Evolutionary conservation across 2,797 vertebrate genomes (phyloP), one percentile per base, ranked within the genome.

Genomic region (Aeoliscus strigatus): DNA sequence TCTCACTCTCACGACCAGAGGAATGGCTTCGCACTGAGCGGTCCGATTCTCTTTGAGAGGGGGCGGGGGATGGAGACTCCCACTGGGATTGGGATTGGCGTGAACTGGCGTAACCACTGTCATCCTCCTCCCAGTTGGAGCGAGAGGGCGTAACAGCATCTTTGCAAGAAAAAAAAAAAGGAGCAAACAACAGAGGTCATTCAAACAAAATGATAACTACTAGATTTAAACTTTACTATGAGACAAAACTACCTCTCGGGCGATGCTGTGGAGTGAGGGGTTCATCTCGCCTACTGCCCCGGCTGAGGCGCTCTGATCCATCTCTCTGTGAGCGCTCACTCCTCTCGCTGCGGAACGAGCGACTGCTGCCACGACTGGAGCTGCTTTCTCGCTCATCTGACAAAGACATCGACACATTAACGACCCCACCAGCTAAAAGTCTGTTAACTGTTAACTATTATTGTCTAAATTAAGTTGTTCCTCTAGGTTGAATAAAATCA

Each of bases 91-190:
- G 94, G 0, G 95, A 97, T 53, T 90, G 92, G 10, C 88, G 87
- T 2, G 87, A 77, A 15, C 80, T 89, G 36, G 73, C 67, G 61
- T 61, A 93, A 25, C 92, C 86, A 6, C 89, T 82, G 36, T 99
- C 96, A 9, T 99, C 96, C 46, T 98, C 96, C 25, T 99, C 96
- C 96, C 96, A 99, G 70, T 93, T 88, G 8, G 96, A 96, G 46
- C 91, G 90, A 1, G 96, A 99, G 0, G 96, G 96, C 0, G 95
- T 98, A 23, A 88, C 86, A 47, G 90, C 87, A 70, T 96, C 96
- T 99, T 53, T 15, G 23, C 11, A 3, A 8, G 29, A 40, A 3
- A 9, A 3, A 9, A 34, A 37, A 33, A 11, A 23, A 44, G 8
- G 5, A 14, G 13, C 26, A 1, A 60, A 21, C 11, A n/a, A 29